phyloP scores from a whole-genome alignment of 1,140 invertebrate genomes.

The Drosophila subpulchrella region DNA sequence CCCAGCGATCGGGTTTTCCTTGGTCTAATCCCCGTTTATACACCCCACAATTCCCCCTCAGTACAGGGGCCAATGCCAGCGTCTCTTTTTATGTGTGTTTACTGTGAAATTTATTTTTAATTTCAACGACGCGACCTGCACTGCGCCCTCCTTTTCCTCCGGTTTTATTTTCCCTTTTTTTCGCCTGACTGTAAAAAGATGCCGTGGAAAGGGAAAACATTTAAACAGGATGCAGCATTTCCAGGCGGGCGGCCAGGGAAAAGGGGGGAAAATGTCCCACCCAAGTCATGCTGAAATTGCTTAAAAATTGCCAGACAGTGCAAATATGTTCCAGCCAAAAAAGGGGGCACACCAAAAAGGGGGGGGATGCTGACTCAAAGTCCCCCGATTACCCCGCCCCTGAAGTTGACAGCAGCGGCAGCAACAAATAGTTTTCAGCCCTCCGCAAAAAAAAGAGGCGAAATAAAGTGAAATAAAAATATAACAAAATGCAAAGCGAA shows the following conservation, averaged over 20 bases:
- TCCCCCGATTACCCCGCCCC: not conserved
- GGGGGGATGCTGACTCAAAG: slow-evolving; percentile 9
- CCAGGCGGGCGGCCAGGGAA: slow-evolving; percentile 3
- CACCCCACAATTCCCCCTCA: not conserved
- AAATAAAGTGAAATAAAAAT: slow-evolving; percentile 36
- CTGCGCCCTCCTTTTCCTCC: not conserved
- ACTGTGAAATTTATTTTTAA: slow-evolving; percentile 82
- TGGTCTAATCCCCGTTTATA: not conserved
- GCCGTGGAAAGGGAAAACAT: slow-evolving; percentile 62
- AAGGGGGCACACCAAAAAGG: too few relatives aligned
- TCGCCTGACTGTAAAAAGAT: slow-evolving; percentile 7
- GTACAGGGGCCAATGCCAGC: slow-evolving; percentile 25
- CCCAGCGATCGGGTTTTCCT: not conserved
- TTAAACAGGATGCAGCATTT: slow-evolving; percentile 76
- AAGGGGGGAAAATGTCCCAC: slow-evolving; percentile 26
- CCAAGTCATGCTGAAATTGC: slow-evolving; percentile 79
- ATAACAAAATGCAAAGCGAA: slow-evolving; percentile 54
- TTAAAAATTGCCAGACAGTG: slow-evolving; percentile 82
- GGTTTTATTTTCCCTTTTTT: slow-evolving; percentile 1
- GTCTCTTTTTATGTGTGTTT: slow-evolving; percentile 79
- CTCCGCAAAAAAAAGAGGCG: slow-evolving; percentile 6
- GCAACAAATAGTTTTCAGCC: slow-evolving; percentile 76
- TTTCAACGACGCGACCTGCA: slow-evolving; percentile 67
- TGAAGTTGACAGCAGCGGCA: slow-evolving; percentile 70
- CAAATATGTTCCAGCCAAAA: slow-evolving; percentile 72